phyloP scores from a whole-genome alignment of 2,113 vertebrate genomes.

The Myiopsitta monachus region DNA sequence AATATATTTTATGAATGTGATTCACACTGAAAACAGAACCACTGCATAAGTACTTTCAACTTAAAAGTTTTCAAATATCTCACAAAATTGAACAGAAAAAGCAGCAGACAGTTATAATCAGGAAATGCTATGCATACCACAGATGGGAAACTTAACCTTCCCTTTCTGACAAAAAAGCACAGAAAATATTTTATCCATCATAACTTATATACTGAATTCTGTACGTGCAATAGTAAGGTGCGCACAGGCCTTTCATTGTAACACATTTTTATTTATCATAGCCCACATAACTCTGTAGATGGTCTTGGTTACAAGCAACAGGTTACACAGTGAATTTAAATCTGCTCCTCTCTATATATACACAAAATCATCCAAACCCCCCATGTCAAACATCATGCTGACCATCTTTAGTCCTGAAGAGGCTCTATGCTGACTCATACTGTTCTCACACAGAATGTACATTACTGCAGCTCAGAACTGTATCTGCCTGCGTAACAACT shows the following conservation, averaged over 20 bases:
- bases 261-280: background rate
- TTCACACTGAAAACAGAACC: conserved; percentile 30
- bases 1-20: background rate
- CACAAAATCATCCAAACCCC: background rate
- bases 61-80: background rate
- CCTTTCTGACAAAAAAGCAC: background rate
- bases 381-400: background rate
- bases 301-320: background rate
- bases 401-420: background rate
- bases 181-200: background rate
- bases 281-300: background rate
- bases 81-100: background rate
- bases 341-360: background rate
- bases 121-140: background rate
- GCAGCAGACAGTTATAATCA: background rate
- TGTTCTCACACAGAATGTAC: background rate
- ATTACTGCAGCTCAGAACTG: background rate
- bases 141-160: background rate
- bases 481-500: rapidly evolving
- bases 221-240: background rate
- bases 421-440: background rate
- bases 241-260: background rate
- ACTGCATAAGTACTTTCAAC: background rate
- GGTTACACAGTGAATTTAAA: background rate
- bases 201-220: background rate